Base-by-base conservation (phyloP, 2,797 vertebrate genomes). In the Tokudaia muenninki region DNA sequence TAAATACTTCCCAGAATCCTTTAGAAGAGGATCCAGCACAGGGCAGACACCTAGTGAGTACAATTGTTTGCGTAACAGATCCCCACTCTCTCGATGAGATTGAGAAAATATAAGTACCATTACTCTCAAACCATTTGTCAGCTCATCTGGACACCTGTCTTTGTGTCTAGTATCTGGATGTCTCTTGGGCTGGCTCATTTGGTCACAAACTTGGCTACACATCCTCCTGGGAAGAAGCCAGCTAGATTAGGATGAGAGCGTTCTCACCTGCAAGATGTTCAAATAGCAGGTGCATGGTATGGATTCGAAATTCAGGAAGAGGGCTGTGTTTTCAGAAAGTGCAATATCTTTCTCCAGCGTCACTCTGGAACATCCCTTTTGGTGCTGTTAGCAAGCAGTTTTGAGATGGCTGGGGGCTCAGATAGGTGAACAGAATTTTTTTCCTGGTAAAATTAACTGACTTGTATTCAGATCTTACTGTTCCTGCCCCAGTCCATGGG, bases 401-500 rank as follows among this genome's bases (percentile, higher is more conserved):
- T 0, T 59, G 72, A 91, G 61, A 52, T 19, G 2, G 77, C 47
- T 14, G 47, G 59, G 11, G 13, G 65, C 72, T 95, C 29, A 59
- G 29, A 37, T 63, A 84, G 44, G 37, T 14, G 6, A 26, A 86
- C 24, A 22, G 2, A 21, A 12, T 34, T 17, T 63, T 93, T 94
- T 55, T 79, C 11, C 80, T 26, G 52, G 70, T 75, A 82, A 96
- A 93, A 87, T 74, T 52, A 87, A 95, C 78, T 65, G 79, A 79
- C 31, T 26, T 84, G 21, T 14, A 70, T n/a, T 80, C 47, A 61
- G 26, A 80, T 77, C 63, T 70, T 61, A 74, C 82, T 65, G n/a
- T 89, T 91, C 50, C 26, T 90, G n/a, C 24, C n/a, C 55, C 50
- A 3, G 16, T 78, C 31, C 12, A 29, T 44, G 74, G 63, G 87